Conservation (phyloP, 2,888 invertebrate species). For the Tipula unca region DNA sequence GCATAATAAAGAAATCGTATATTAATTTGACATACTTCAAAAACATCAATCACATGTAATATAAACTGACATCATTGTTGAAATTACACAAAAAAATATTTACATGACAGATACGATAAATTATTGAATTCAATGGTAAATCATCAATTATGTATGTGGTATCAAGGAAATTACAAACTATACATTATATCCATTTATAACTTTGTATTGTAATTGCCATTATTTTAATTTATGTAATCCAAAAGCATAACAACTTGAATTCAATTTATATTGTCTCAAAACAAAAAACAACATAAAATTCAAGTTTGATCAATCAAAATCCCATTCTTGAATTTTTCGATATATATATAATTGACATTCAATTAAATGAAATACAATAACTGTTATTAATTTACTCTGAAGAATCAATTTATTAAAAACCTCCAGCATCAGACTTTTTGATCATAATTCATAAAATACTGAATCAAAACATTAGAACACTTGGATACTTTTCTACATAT, state of each 20-base stretch:
- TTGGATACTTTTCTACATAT: not conserved
- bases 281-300: not conserved
- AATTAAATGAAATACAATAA: not conserved
- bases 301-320: not conserved
- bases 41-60: not conserved
- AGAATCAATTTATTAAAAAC: not conserved
- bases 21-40: not conserved
- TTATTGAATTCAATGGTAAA: not conserved
- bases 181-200: not conserved
- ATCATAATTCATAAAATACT: not conserved
- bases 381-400: not conserved
- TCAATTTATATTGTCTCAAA: not conserved
- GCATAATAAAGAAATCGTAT: not conserved
- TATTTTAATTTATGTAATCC: not conserved
- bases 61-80: not conserved
- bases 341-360: not conserved
- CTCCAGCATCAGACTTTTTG: not conserved
- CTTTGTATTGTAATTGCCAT: not conserved
- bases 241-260: not conserved
- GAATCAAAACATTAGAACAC: not conserved
- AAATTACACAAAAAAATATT: not conserved
- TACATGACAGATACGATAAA: not conserved
- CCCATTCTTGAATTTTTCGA: not conserved
- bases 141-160: not conserved
- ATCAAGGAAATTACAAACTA: not conserved